Base-by-base conservation (phyloP, 2,113 vertebrate species). In the Chloropsis hardwickii region DNA sequence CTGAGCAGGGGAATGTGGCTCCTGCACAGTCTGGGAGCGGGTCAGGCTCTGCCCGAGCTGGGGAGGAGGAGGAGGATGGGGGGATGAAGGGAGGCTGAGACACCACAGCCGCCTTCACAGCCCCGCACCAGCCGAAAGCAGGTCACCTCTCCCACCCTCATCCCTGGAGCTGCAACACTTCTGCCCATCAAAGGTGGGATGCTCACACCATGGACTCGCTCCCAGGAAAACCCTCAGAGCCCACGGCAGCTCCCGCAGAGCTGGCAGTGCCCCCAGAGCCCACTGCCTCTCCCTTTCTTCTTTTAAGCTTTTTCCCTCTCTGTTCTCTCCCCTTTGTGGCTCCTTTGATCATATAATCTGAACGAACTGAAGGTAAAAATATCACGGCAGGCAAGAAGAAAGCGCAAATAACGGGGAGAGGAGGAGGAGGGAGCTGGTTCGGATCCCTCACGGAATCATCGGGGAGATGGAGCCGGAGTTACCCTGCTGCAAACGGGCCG, bases 351-450 rank as follows among this genome's bases (percentile, higher is more conserved):
- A 65, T 51, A 47, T 80, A 97, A 91, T 92, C 77, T 96, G 96
- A 98, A 96, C 80, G 92, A 97, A 94, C 50, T 73, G 77, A 92
- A 97, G 96, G 97, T 97, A 98, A 97, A 98, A 98, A 96, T 97
- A 97, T 88, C 93, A 87, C 67, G 11, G 83, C 67, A 92, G 92
- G 79, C 90, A 80, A 90, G 94, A 90, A 96, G 90, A 94, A 95
- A 95, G 90, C 65, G 0, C 85, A 76, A 92, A 95, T 94, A 86
- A 88, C 10, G 47, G 87, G 74, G 57, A 81, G 84, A 67, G 92
- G 82, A 53, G 92, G 82, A 53, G 65, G 22, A 35, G 90, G 69
- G 80, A 94, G 69, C 81, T 72, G 88, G 61, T 87, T 79, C 29
- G 45, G 71, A 81, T 86, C 88, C 90, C 85, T 77, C 60, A 0